Percentiles rank a stretch among this genome's conserved stretches.
Conservation (phyloP, 2,113 vertebrate genomes). For the Pongo abelii region DNA sequence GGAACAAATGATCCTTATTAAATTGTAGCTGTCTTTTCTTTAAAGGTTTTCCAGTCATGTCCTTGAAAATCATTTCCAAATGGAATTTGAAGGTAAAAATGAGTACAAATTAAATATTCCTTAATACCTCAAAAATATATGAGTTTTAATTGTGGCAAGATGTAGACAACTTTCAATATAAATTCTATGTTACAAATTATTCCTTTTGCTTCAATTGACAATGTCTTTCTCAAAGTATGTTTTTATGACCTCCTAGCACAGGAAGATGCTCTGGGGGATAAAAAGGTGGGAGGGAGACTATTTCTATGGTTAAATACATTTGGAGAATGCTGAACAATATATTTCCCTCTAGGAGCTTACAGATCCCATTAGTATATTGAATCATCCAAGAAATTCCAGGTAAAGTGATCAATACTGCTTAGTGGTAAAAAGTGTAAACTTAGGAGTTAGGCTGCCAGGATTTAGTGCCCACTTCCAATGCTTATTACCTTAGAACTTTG, state of each 20-base stretch:
- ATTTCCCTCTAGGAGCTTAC: background rate
- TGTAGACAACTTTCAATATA: slow-evolving; percentile 1
- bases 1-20: background rate
- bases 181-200: background rate
- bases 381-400: background rate
- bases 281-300: too few species aligned
- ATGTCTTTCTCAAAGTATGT: background rate
- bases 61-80: background rate
- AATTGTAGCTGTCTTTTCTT: background rate
- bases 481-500: background rate
- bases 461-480: background rate
- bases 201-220: background rate
- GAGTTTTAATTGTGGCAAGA: background rate
- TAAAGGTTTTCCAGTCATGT: background rate
- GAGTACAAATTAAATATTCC: background rate
- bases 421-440: background rate
- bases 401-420: background rate
- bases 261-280: background rate
- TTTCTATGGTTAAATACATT: background rate
- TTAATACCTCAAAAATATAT: background rate
- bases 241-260: background rate
- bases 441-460: too few species aligned
- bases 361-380: background rate
- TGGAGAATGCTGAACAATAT: background rate
- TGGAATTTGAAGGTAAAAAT: background rate